Conservation (phyloP, 2,888 invertebrate species). For the Ethmia dodecea region DNA sequence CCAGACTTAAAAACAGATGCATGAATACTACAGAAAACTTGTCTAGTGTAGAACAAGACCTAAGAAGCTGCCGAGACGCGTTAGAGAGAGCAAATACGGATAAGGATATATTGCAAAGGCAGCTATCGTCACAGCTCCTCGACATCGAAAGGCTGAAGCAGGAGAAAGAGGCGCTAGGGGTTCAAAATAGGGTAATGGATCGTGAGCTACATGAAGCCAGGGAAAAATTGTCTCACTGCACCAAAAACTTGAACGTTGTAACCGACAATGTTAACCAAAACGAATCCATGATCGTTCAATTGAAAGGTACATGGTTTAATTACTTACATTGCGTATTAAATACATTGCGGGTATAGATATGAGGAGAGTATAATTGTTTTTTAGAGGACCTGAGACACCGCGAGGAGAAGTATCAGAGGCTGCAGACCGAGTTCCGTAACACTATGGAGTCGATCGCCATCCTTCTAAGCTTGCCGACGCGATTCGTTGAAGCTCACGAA, state of each 20-base stretch:
- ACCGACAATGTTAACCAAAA: conserved; percentile 83
- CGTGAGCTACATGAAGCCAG: conserved; percentile 83
- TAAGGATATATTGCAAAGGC: conserved; percentile 86
- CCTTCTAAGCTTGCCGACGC: conserved; percentile 82
- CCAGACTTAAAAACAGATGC: conserved; percentile 80
- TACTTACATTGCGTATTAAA: too few species aligned
- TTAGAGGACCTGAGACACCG: conserved; percentile 82
- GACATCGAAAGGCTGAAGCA: conserved; percentile 85
- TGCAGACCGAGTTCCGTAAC: conserved; percentile 83
- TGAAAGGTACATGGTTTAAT: conserved; percentile 78
- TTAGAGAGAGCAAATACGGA: conserved; percentile 81
- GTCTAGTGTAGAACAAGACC: conserved; percentile 80
- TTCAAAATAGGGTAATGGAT: conserved; percentile 84
- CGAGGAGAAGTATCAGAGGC: conserved; percentile 82
- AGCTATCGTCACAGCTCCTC: conserved; percentile 82
- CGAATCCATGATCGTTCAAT: conserved; percentile 81
- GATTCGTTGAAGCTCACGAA: conserved; percentile 88
- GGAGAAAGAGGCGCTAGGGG: conserved; percentile 86
- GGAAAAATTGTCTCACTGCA: conserved; percentile 81
- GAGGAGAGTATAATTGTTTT: background rate
- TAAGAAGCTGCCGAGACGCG: conserved; percentile 81
- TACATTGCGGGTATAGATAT: too few species aligned
- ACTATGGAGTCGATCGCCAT: conserved; percentile 84
- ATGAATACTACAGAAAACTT: conserved; percentile 78
- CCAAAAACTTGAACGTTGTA: conserved; percentile 81